Evolutionary conservation across 2,888 invertebrate genomes (phyloP), one percentile per base, ranked within the genome.

Genomic region (Parascotia fuliginaria): DNA sequence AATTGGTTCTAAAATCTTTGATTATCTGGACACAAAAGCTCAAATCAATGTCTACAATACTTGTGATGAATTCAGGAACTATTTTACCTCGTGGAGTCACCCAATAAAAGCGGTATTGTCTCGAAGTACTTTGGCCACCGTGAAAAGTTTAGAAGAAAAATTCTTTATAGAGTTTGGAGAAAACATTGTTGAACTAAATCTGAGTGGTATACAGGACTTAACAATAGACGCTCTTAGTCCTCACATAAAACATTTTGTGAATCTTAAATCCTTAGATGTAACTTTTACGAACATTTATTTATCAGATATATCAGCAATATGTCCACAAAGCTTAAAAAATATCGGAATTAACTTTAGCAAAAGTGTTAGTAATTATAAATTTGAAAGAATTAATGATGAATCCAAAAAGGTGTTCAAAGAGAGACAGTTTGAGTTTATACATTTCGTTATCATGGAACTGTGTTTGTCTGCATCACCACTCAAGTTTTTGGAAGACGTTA

Each of bases 291-390:
- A 70, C 1, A 70, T 80, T n/a, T 73, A 72, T 34, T 41, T 81
- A 38, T 51, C 68, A 9, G 75, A 79, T 44, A 48, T 80, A 7
- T 41, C 43, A 31, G 59, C 72, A 7, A 61, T 80, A 29, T 78
- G 77, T 39, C 73, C 77, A 0, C 34, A 50, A 31, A 54, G 56
- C 34, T 62, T 80, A 12, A 73, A 67, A 44, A 67, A 64, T 14
- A 63, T 80, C 7, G 67, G 65, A 27, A 73, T 77, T 3, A 80
- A 81, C 46, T 81, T 71, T 43, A 78, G 76, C 29, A 77, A 70
- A 49, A 48, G 46, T 34, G 65, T 72, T 0, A 58, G 60, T 28
- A 65, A 54, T 29, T 57, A 62, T 7, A 60, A 40, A 27, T 52
- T 53, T n/a, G 64, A 70, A 9, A 56, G 46, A 4, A 37, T 55